Evolutionary conservation across 1,140 invertebrate species (phyloP).

Genomic region (Neelides sp.): DNA sequence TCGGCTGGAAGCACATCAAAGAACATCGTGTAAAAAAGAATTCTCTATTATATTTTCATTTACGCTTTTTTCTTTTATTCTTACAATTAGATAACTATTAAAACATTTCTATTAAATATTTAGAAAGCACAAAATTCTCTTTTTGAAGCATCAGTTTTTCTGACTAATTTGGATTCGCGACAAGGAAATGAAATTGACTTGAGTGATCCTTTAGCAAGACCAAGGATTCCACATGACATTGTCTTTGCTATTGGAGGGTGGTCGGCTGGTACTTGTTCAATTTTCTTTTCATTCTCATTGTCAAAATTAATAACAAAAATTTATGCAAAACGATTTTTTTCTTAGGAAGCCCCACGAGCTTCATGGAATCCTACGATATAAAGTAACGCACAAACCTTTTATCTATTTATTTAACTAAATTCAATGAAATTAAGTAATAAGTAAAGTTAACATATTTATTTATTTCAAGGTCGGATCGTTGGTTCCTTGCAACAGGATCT

Average conservation of each 20-base stretch:
- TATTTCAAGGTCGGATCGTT: conserved; percentile 36
- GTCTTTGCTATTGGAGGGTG: conserved; percentile 54
- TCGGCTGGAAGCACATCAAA: conserved; percentile 8
- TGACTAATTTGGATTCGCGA: conserved; percentile 46
- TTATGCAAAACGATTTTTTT: too few relatives aligned
- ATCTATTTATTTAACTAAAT: not conserved
- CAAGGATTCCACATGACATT: conserved; percentile 54
- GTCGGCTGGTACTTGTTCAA: conserved; percentile 62
- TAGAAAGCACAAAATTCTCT: conserved; percentile 23
- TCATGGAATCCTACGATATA: conserved; percentile 63
- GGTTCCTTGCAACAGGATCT: conserved; percentile 47
- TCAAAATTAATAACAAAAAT: too few relatives aligned
- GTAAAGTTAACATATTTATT: not conserved
- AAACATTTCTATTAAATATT: too few relatives aligned
- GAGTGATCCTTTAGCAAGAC: conserved; percentile 44
- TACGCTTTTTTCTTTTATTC: too few relatives aligned
- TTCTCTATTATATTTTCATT: too few relatives aligned
- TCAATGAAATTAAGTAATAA: not conserved
- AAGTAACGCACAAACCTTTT: conserved; percentile 33
- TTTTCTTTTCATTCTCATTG: too few relatives aligned
- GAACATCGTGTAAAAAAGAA: too few relatives aligned
- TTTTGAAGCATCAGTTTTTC: conserved; percentile 36
- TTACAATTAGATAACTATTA: too few relatives aligned
- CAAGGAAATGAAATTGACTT: conserved; percentile 43
- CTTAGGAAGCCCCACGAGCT: conserved; percentile 62